These are phyloP conservation scores for Argentina silus DNA, from an alignment of 2,797 vertebrate genomes.

Conservation along the genomic window DNA sequence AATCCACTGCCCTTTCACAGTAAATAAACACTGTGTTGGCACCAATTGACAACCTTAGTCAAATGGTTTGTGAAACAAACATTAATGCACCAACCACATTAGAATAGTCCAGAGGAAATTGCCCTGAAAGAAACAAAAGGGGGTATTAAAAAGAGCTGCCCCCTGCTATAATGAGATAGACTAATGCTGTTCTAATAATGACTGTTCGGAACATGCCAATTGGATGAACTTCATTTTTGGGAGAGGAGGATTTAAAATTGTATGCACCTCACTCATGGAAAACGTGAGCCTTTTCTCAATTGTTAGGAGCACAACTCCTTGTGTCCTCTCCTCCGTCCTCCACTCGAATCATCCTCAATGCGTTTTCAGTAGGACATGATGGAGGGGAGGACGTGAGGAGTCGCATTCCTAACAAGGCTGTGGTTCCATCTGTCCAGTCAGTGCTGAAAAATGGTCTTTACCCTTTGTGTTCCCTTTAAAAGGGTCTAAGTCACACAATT, in stretches of 20 bases:
- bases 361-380: no score
- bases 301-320: no score
- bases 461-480: conserved; percentile 8
- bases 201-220: neutral
- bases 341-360: no score
- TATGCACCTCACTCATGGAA: neutral
- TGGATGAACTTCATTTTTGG: neutral
- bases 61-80: conserved; percentile 14
- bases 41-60: conserved; percentile 7
- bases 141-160: neutral
- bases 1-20: conserved; percentile 21
- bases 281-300: neutral
- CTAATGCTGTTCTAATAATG: neutral
- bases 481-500: conserved; percentile 15
- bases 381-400: no score
- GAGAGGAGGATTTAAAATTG: neutral
- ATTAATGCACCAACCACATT: neutral
- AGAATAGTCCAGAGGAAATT: neutral
- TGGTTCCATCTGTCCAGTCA: neutral
- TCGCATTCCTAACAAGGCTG: neutral
- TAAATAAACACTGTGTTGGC: conserved; percentile 9
- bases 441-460: neutral
- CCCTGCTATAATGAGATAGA: no score
- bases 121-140: neutral
- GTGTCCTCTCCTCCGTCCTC: no score